Percentiles rank a stretch among this genome's conserved stretches.
These are phyloP conservation scores for Apocheima hispidaria DNA, from an alignment of 2,888 invertebrate genomes.

Conservation along the genomic window DNA sequence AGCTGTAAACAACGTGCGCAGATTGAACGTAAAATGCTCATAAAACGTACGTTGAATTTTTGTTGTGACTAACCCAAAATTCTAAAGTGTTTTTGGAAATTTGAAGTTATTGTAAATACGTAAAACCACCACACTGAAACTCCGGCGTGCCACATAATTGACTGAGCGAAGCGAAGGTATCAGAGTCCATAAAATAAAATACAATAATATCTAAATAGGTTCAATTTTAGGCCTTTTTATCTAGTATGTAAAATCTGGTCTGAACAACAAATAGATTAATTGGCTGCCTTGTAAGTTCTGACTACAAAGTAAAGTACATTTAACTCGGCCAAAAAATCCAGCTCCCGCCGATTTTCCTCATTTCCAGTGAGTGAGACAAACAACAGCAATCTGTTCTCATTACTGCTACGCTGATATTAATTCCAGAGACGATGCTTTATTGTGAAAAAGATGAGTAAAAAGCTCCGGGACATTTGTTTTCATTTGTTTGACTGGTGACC, in stretches of 20 bases:
- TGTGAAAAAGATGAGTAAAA: slow-evolving; percentile 34
- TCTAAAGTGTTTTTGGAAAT: not conserved
- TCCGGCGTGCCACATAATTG: too few species aligned
- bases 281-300: not conserved
- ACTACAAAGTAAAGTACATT: not conserved
- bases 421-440: slow-evolving; percentile 45
- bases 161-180: too few species aligned
- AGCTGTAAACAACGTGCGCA: slow-evolving; percentile 34
- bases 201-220: too few species aligned
- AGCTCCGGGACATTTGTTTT: slow-evolving; percentile 26
- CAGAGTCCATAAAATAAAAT: too few species aligned
- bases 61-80: slow-evolving; percentile 26
- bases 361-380: slow-evolving; percentile 58
- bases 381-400: slow-evolving; percentile 58
- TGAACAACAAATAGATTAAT: not conserved
- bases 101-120: not conserved
- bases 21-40: slow-evolving; percentile 40
- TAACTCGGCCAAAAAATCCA: not conserved
- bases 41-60: slow-evolving; percentile 36
- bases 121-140: too few species aligned
- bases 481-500: slow-evolving; percentile 26
- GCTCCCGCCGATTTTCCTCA: slow-evolving; percentile 34
- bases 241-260: too few species aligned
- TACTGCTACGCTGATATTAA: slow-evolving; percentile 59
- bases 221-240: too few species aligned